These are phyloP conservation scores for Cherax quadricarinatus DNA, from an alignment of 1,140 invertebrate genomes.

Conservation along the genomic window DNA sequence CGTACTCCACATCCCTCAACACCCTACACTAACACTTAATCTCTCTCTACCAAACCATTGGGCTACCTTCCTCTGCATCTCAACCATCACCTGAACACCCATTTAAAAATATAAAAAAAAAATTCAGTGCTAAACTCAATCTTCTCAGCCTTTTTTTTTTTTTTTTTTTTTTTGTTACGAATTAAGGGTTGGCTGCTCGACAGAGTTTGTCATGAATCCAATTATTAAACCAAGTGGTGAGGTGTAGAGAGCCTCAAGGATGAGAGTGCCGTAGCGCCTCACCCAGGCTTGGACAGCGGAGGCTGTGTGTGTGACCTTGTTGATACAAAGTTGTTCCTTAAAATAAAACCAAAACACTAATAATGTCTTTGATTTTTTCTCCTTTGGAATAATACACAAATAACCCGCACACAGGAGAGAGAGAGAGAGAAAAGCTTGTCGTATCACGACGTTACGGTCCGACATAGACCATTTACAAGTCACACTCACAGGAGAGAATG, in stretches of 20 bases:
- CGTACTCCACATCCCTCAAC: no score
- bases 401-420: no score
- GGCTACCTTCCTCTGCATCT: background rate
- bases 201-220: conserved; percentile 33
- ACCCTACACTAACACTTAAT: no score
- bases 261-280: conserved; percentile 35
- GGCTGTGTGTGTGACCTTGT: conserved; percentile 66
- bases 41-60: no score
- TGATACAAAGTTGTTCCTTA: conserved; percentile 66
- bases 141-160: background rate
- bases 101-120: background rate
- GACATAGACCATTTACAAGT: no score
- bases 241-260: conserved; percentile 23
- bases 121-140: background rate
- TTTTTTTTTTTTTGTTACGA: background rate
- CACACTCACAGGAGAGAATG: no score
- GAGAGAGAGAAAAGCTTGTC: no score
- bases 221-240: conserved; percentile 31
- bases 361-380: conserved; percentile 20
- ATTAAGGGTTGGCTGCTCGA: conserved; percentile 45
- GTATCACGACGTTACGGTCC: no score
- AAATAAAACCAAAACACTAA: conserved; percentile 62
- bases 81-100: background rate
- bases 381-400: no score
- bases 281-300: conserved; percentile 54